These are phyloP conservation scores for Anseranas semipalmata DNA, from an alignment of 2,113 vertebrate genomes.

Conservation along the genomic window DNA sequence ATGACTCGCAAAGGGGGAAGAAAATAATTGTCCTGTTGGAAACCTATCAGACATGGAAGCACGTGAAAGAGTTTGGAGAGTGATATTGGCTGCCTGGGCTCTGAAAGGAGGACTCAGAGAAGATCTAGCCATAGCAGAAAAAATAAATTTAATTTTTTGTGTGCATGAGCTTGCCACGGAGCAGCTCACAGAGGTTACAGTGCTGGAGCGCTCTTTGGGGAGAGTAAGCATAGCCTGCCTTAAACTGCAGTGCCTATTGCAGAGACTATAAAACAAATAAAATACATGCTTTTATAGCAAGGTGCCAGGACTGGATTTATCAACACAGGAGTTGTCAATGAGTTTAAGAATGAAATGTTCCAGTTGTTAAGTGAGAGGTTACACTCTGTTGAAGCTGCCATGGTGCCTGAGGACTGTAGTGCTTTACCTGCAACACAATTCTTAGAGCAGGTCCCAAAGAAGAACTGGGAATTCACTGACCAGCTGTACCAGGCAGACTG, in stretches of 20 bases:
- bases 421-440: not conserved
- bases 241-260: not conserved
- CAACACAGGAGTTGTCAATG: not conserved
- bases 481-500: not conserved
- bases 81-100: not conserved
- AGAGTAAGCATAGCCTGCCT: not conserved
- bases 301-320: not conserved
- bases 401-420: not conserved
- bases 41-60: not conserved
- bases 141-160: not conserved
- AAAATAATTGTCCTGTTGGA: not conserved
- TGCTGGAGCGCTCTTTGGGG: not conserved
- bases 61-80: not conserved
- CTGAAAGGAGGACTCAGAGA: not conserved
- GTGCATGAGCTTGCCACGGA: not conserved
- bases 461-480: not conserved
- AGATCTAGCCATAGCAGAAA: not conserved
- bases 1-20: not conserved
- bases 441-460: not conserved
- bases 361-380: not conserved
- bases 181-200: not conserved
- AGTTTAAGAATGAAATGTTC: not conserved
- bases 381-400: not conserved
- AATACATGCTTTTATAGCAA: not conserved
- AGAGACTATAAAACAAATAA: not conserved